Evolutionary conservation across 1,140 invertebrate species (phyloP).

Genomic region (Drosophila albomicans): DNA sequence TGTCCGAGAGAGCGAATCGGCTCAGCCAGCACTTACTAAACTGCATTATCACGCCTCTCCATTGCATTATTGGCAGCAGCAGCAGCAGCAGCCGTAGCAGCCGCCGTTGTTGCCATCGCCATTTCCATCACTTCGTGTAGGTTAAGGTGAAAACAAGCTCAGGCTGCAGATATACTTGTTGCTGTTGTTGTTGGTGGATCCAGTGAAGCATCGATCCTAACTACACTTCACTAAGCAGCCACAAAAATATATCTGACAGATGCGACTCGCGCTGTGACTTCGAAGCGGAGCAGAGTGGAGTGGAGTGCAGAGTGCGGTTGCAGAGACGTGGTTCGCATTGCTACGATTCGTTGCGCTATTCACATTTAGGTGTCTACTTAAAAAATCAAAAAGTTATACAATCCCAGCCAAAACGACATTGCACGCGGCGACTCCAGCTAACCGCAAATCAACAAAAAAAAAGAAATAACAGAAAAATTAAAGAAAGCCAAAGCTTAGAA

Average conservation of each 20-base stretch:
- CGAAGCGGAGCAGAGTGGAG: constrained; percentile 24
- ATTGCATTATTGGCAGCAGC: constrained; percentile 79
- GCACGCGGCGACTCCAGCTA: constrained; percentile 36
- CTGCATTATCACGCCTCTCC: constrained; percentile 83
- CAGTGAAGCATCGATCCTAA: constrained; percentile 70
- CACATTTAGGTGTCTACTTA: constrained; percentile 83
- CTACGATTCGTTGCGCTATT: constrained; percentile 82
- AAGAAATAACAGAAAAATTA: constrained; percentile 1
- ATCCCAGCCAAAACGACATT: constrained; percentile 58
- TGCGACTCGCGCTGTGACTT: constrained; percentile 64
- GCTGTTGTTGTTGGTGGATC: constrained; percentile 35
- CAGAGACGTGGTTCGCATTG: constrained; percentile 52
- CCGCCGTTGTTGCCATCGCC: constrained; percentile 29
- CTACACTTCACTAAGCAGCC: constrained; percentile 79
- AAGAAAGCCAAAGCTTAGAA: not conserved
- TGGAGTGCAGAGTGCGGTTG: constrained; percentile 12
- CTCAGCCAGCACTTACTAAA: constrained; percentile 72
- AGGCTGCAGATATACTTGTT: constrained; percentile 20
- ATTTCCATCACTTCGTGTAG: constrained; percentile 49
- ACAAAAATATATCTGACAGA: constrained; percentile 82
- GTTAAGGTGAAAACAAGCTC: constrained; percentile 79
- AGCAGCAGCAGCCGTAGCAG: constrained; percentile 15
- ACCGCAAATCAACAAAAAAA: constrained; percentile 44
- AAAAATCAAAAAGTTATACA: constrained; percentile 82
- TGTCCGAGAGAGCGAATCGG: constrained; percentile 29